Percentiles rank a stretch among this genome's conserved stretches.
Conservation (phyloP, 2,888 invertebrate genomes). For the Caradrina clavipalpis region DNA sequence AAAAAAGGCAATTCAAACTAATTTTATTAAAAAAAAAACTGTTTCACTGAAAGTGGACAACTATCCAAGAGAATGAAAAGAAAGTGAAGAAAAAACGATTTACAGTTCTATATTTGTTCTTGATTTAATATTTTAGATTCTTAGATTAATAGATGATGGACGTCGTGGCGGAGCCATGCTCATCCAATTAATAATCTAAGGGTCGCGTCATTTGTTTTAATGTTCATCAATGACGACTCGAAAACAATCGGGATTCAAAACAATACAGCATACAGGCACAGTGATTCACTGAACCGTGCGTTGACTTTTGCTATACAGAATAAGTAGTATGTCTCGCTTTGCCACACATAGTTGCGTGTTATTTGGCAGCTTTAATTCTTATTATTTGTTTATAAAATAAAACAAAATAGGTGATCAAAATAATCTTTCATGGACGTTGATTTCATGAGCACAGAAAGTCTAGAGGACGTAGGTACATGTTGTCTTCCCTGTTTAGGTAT, state of each 20-base stretch:
- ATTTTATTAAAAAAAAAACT: too few relatives aligned
- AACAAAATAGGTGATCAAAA: constrained; percentile 56
- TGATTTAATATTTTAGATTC: constrained; percentile 50
- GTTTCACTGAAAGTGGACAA: too few relatives aligned
- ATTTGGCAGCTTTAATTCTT: constrained; percentile 64
- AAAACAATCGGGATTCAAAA: constrained; percentile 84
- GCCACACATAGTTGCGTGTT: constrained; percentile 72
- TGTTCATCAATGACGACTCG: constrained; percentile 75
- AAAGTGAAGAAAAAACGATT: constrained; percentile 41
- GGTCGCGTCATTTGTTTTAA: constrained; percentile 79
- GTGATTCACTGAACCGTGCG: constrained; percentile 80
- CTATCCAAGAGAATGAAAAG: constrained; percentile 4
- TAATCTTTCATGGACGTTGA: constrained; percentile 80
- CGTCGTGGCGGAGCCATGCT: not conserved
- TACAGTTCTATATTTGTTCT: constrained; percentile 51
- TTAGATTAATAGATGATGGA: not conserved
- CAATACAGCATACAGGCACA: constrained; percentile 82
- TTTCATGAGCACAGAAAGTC: constrained; percentile 82
- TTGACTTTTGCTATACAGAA: constrained; percentile 72
- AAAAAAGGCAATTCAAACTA: too few relatives aligned
- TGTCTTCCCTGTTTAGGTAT: constrained; percentile 86
- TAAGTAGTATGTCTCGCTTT: constrained; percentile 75
- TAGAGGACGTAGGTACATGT: constrained; percentile 85
- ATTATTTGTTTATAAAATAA: constrained; percentile 64
- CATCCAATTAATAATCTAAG: not conserved